Evolutionary conservation across 2,888 invertebrate genomes (phyloP).

Genomic region (Zelleria hepariella): DNA sequence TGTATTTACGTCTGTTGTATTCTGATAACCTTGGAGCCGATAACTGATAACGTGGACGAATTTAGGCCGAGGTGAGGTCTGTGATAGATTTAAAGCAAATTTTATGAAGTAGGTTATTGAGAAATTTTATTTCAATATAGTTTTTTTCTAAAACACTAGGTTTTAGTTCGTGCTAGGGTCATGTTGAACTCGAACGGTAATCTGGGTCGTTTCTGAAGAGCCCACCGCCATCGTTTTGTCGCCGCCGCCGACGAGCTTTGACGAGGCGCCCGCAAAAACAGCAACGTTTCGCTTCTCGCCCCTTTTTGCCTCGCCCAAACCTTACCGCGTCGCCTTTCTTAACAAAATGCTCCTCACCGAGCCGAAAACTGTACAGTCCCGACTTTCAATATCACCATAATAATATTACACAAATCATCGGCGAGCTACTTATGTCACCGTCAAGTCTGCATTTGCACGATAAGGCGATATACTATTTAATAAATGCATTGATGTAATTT

Average conservation of each 20-base stretch:
- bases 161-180: too few species aligned
- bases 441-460: not conserved
- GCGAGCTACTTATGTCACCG: not conserved
- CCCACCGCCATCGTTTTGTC: not conserved
- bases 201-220: not conserved
- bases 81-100: too few species aligned
- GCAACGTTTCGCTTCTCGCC: slow-evolving; percentile 34
- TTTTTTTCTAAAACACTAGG: too few species aligned
- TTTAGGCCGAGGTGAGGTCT: too few species aligned
- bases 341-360: not conserved
- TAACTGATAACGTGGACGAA: too few species aligned
- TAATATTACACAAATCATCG: not conserved
- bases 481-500: slow-evolving; percentile 19
- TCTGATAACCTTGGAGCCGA: too few species aligned
- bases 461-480: slow-evolving; percentile 7
- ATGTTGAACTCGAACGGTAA: not conserved
- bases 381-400: not conserved
- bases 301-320: slow-evolving; percentile 3
- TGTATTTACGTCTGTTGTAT: too few species aligned
- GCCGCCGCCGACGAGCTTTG: slow-evolving; percentile 37
- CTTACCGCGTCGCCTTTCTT: not conserved
- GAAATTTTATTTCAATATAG: too few species aligned
- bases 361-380: not conserved
- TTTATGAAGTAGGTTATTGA: too few species aligned
- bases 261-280: slow-evolving; percentile 54